Evolutionary conservation across 2,888 invertebrate species (phyloP).

Genomic region (Philopedon plagiatum): DNA sequence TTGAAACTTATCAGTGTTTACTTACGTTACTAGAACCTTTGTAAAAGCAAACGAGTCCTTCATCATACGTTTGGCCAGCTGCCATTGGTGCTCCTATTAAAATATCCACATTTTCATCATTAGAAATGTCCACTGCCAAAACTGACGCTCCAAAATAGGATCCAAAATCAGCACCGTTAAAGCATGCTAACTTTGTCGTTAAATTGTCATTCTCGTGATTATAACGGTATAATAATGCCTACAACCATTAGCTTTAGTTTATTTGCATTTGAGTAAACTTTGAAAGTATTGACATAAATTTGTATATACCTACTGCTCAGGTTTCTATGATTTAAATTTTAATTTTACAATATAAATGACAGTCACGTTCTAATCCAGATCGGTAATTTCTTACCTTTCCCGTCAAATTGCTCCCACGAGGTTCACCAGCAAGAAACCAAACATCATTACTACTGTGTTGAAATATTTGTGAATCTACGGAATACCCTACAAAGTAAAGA

Average conservation of each 20-base stretch:
- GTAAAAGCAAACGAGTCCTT: slow-evolving; percentile 75
- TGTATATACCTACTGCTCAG: no score
- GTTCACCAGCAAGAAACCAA: slow-evolving; percentile 72
- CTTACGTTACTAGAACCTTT: slow-evolving; percentile 57
- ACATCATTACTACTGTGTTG: slow-evolving; percentile 58
- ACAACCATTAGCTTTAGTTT: background rate
- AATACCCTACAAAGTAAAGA: slow-evolving; percentile 47
- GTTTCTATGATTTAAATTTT: no score
- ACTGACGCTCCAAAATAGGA: slow-evolving; percentile 77
- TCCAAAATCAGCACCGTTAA: slow-evolving; percentile 68
- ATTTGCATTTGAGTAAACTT: background rate
- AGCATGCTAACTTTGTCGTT: background rate
- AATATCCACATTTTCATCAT: slow-evolving; percentile 74
- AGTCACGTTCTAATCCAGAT: no score
- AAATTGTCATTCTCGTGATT: background rate
- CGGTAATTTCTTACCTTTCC: slow-evolving; percentile 57
- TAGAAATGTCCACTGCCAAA: slow-evolving; percentile 73
- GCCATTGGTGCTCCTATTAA: slow-evolving; percentile 76
- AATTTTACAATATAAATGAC: no score
- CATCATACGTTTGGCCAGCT: slow-evolving; percentile 69
- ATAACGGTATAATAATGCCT: background rate
- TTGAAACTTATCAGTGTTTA: no score
- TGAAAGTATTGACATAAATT: no score
- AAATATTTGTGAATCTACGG: slow-evolving; percentile 40
- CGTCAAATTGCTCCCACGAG: slow-evolving; percentile 66